A percentile compares a stretch with the other conserved stretches of the same genome.
Evolutionary conservation across 2,113 vertebrate genomes (phyloP).

Genomic region (Heterochromis multidens): DNA sequence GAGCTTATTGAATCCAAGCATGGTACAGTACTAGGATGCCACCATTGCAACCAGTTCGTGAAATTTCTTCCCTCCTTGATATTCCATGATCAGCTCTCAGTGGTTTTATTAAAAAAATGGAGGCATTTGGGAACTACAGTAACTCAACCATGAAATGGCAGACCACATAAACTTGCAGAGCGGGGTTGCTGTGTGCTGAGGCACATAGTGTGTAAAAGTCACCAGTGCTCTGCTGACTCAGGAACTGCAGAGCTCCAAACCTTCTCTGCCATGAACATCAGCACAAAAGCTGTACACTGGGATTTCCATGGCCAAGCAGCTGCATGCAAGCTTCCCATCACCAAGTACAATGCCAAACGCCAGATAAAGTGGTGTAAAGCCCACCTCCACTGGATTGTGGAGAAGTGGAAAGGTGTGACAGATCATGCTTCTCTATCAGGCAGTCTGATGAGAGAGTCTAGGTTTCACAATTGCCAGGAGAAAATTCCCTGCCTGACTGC

Average conservation of each 20-base stretch:
- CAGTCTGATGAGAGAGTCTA: background rate
- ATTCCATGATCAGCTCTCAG: background rate
- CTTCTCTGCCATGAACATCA: background rate
- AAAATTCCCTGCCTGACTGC: background rate
- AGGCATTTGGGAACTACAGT: background rate
- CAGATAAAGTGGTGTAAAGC: background rate
- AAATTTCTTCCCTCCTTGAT: too few species aligned
- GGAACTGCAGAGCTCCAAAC: background rate
- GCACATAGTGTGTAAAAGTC: background rate
- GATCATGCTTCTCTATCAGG: background rate
- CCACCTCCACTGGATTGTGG: background rate
- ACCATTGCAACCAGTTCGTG: background rate
- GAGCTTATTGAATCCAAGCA: background rate
- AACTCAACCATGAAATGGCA: background rate
- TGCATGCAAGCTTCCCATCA: background rate
- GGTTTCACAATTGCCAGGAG: background rate
- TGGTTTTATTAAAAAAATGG: too few species aligned
- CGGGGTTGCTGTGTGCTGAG: background rate
- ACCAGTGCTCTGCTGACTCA: background rate
- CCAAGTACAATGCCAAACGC: background rate
- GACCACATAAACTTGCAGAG: background rate
- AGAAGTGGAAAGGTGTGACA: background rate
- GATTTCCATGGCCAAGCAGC: background rate
- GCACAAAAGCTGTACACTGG: background rate
- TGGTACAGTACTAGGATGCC: background rate